Conservation (phyloP, 2,888 invertebrate genomes). For the Helobdella robusta region DNA sequence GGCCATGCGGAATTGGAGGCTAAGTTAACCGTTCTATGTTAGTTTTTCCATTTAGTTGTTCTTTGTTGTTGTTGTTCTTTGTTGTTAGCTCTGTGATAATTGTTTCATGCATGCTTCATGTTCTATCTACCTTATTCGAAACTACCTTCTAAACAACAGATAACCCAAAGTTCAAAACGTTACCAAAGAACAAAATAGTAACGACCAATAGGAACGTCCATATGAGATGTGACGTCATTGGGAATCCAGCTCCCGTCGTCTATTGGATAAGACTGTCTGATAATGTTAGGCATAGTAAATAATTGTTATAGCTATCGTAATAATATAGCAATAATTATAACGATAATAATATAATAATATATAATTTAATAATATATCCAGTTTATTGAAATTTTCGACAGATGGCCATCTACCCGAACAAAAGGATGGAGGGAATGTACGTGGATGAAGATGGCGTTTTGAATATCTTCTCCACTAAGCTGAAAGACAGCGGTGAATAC, state of each 20-base stretch:
- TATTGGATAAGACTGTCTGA: conserved; percentile 35
- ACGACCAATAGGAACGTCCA: conserved; percentile 32
- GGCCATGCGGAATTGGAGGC: conserved; percentile 65
- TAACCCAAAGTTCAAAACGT: conserved; percentile 33
- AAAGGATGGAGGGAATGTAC: conserved; percentile 65
- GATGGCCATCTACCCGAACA: conserved; percentile 49
- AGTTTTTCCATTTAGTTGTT: conserved; percentile 51
- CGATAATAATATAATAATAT: too few species aligned
- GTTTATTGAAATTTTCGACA: conserved; percentile 32
- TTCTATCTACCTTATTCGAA: too few species aligned
- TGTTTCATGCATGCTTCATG: too few species aligned
- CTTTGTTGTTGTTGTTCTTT: too few species aligned
- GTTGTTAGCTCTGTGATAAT: too few species aligned
- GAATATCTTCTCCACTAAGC: conserved; percentile 32
- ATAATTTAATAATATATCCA: background rate
- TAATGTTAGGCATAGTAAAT: conserved; percentile 24
- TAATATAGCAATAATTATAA: too few species aligned
- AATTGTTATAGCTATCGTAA: too few species aligned
- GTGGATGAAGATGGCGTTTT: conserved; percentile 58
- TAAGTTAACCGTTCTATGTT: conserved; percentile 78
- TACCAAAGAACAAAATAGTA: conserved; percentile 34
- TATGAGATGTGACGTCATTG: conserved; percentile 34
- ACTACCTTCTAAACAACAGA: too few species aligned
- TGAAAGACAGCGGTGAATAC: conserved; percentile 34
- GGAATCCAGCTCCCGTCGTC: conserved; percentile 34